Evolutionary conservation across 2,888 invertebrate genomes (phyloP), one percentile per base, ranked within the genome.

Genomic region (Arge pagana): DNA sequence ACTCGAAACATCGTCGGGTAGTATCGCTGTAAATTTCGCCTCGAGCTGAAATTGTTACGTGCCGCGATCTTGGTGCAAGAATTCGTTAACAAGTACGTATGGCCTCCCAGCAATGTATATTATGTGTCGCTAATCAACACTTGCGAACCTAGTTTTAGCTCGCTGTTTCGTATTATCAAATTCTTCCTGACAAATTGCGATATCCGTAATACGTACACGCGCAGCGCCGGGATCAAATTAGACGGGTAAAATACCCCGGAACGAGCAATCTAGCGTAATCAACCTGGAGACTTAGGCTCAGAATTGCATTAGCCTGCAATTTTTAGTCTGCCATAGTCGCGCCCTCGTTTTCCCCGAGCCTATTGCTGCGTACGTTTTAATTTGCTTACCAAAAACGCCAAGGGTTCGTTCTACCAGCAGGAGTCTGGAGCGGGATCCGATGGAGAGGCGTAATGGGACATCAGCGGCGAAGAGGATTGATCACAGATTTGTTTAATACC

Each of bases 211-310:
- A 21, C 19, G 26, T n/a, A n/a, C n/a, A 21, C 28, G 30, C 48
- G 16, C 48, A 30, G 15, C 26, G 36, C 16, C 8, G 35, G 45
- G 31, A 45, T 23, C 31, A 45, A 45, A 45, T 45, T 45, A 23
- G 35, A 33, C 48, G 8, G 61, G 55, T 53, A 59, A 61, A 64
- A 61, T 58, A 59, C 58, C 64, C 68, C 61, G 64, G 64, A 68
- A 66, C 64, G 63, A 61, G 67, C 67, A 68, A 68, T 68, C 66
- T 66, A 67, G 59, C 50, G 61, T 64, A 66, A 66, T 70, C 66
- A 65, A 63, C 66, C 61, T 61, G 64, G 61, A 63, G 62, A 64
- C 65, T 65, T 64, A 65, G 65, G 61, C 45, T 57, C 53, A 56
- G 60, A 67, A 70, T 70, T 65, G 59, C 63, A 63, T 70, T 68